These are phyloP conservation scores for Rutilus rutilus DNA, from an alignment of 2,113 vertebrate species.

Conservation along the genomic window DNA sequence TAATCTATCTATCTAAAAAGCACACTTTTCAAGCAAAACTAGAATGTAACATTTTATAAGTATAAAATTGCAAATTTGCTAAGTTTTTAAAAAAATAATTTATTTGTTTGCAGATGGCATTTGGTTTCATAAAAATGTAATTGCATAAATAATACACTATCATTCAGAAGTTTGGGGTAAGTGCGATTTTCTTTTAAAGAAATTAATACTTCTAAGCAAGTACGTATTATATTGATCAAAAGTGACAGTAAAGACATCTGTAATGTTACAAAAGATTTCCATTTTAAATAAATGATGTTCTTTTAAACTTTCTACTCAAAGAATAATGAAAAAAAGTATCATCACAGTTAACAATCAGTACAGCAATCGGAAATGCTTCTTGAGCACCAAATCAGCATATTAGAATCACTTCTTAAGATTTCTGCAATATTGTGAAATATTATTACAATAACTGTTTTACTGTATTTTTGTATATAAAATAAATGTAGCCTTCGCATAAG, in stretches of 20 bases:
- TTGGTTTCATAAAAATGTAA: background rate
- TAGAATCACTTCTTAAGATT: background rate
- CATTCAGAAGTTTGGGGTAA: background rate
- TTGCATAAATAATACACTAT: background rate
- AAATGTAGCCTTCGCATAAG: no score
- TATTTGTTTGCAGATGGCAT: background rate
- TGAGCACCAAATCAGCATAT: background rate
- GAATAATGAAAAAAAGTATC: no score
- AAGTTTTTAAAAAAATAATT: no score
- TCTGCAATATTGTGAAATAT: no score
- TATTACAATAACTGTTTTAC: no score
- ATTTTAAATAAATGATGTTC: no score
- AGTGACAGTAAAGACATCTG: background rate
- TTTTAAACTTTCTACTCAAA: no score
- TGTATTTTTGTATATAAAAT: no score
- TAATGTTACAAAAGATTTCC: background rate
- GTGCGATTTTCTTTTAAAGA: background rate
- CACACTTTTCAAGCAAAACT: background rate
- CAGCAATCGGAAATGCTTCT: background rate
- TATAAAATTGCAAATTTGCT: no score
- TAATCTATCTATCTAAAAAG: background rate
- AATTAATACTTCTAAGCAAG: no score
- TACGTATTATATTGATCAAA: background rate
- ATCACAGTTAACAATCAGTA: no score
- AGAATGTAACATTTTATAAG: no score